These are phyloP conservation scores for Pseudomugil gertrudae DNA, from an alignment of 2,797 vertebrate species.

Conservation along the genomic window DNA sequence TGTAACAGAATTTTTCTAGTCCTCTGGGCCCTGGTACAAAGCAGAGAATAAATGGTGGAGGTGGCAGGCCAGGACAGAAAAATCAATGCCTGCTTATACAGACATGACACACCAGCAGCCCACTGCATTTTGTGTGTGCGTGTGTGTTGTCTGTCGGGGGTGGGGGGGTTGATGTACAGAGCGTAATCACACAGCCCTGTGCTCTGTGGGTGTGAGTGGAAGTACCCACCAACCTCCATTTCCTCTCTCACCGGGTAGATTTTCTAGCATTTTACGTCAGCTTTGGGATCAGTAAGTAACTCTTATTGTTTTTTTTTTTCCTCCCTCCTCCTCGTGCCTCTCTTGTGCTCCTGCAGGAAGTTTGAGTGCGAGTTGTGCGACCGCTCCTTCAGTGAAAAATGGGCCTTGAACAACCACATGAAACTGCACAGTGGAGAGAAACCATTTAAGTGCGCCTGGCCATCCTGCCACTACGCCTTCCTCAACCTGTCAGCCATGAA, in stretches of 20 bases:
- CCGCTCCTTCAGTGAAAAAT: slow-evolving; percentile 96
- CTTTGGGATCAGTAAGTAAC: slow-evolving; percentile 78
- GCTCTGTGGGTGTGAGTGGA: slow-evolving; percentile 62
- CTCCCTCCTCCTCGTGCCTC: slow-evolving; percentile 26
- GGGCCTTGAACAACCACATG: slow-evolving; percentile 99
- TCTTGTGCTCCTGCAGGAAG: slow-evolving; percentile 84
- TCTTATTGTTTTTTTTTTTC: slow-evolving; percentile 40
- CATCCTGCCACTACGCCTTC: slow-evolving; percentile 96
- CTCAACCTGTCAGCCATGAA: slow-evolving; percentile 97
- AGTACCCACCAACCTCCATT: slow-evolving; percentile 67
- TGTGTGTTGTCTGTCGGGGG: slow-evolving; percentile 58
- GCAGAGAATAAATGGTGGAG: slow-evolving; percentile 99
- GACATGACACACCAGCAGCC: slow-evolving; percentile 93
- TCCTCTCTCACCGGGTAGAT: slow-evolving; percentile 63
- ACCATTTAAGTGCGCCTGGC: slow-evolving; percentile 95
- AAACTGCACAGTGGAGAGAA: slow-evolving; percentile 98
- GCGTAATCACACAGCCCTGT: slow-evolving; percentile 49
- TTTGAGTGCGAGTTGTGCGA: slow-evolving; percentile 95
- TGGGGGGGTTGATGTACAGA: slow-evolving; percentile 51
- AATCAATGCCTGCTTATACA: slow-evolving; percentile 99
- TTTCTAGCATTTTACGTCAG: slow-evolving; percentile 68
- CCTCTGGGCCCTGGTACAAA: slow-evolving; percentile 99
- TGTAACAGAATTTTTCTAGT: slow-evolving; percentile 99
- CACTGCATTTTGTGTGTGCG: slow-evolving; percentile 56
- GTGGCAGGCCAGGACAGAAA: slow-evolving; percentile 99